A percentile compares a stretch with the other conserved stretches of the same genome.
These are phyloP conservation scores for Lagorchestes hirsutus DNA, from an alignment of 2,797 vertebrate species.

Conservation along the genomic window DNA sequence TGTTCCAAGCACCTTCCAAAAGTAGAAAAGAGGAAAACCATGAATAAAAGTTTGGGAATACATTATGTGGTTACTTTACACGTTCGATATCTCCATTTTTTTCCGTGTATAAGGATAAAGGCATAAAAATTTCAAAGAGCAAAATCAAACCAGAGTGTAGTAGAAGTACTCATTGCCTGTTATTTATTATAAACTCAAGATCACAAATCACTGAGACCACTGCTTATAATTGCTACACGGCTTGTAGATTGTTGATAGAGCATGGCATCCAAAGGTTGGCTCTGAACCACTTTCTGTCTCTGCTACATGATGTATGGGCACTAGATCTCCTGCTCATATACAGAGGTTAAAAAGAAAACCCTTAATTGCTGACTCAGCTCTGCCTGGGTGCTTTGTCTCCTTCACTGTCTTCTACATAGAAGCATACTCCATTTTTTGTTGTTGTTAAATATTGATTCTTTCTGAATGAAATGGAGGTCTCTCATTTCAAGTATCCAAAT, in stretches of 20 bases:
- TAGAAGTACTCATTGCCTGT: conserved; percentile 67
- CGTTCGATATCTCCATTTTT: conserved; percentile 28
- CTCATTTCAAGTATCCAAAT: conserved; percentile 68
- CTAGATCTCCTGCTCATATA: conserved; percentile 51
- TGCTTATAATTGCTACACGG: conserved; percentile 73
- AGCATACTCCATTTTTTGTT: conserved; percentile 51
- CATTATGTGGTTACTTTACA: conserved; percentile 54
- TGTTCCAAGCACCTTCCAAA: conserved; percentile 52
- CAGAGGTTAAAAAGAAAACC: conserved; percentile 63
- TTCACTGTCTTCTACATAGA: conserved; percentile 60
- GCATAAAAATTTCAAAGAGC: conserved; percentile 59
- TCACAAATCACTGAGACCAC: conserved; percentile 68
- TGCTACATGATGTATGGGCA: conserved; percentile 7
- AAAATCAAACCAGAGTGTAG: conserved; percentile 61
- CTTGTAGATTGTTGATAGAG: conserved; percentile 48
- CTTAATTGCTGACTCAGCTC: conserved; percentile 60
- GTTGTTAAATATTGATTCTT: conserved; percentile 36
- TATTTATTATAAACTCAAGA: conserved; percentile 59
- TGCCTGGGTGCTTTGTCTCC: conserved; percentile 59
- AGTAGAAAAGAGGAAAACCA: conserved; percentile 19
- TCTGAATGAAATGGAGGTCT: conserved; percentile 65
- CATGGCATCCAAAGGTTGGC: conserved; percentile 50
- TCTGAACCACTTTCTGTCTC: conserved; percentile 70
- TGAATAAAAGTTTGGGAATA: conserved; percentile 16
- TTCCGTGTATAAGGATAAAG: conserved; percentile 56